Conservation (phyloP, 2,113 vertebrate species). For the Scolopax mira region DNA sequence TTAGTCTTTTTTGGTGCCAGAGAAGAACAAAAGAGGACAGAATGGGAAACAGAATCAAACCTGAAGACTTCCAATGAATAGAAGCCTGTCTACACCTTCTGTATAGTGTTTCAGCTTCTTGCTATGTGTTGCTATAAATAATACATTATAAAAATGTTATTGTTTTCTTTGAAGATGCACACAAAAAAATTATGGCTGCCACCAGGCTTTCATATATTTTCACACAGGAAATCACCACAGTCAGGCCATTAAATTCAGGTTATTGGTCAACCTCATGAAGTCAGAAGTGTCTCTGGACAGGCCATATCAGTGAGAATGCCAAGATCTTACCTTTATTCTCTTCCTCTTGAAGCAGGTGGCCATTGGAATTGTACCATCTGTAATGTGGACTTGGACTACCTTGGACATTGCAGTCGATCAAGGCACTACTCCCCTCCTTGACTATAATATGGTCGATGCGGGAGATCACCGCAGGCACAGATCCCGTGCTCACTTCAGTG, state of each 20-base stretch:
- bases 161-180: not conserved
- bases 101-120: not conserved
- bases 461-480: slow-evolving; percentile 77
- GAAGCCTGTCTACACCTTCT: not conserved
- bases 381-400: slow-evolving; percentile 86
- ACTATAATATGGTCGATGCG: slow-evolving; percentile 88
- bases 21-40: slow-evolving; percentile 4
- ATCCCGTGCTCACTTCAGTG: slow-evolving; percentile 66
- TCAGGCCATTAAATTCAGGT: not conserved
- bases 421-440: slow-evolving; percentile 89
- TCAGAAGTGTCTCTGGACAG: not conserved
- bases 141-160: not conserved
- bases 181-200: not conserved
- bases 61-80: not conserved
- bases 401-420: slow-evolving; percentile 91
- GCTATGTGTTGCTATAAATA: not conserved
- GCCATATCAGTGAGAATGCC: not conserved
- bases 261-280: not conserved
- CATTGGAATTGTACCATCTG: slow-evolving; percentile 93
- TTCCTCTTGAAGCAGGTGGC: slow-evolving; percentile 79
- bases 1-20: not conserved
- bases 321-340: slow-evolving; percentile 67
- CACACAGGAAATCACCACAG: not conserved
- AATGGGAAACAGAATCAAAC: not conserved
- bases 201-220: not conserved